These are phyloP conservation scores for Sarcophaga subvicina DNA, from an alignment of 2,888 invertebrate genomes.

Conservation along the genomic window DNA sequence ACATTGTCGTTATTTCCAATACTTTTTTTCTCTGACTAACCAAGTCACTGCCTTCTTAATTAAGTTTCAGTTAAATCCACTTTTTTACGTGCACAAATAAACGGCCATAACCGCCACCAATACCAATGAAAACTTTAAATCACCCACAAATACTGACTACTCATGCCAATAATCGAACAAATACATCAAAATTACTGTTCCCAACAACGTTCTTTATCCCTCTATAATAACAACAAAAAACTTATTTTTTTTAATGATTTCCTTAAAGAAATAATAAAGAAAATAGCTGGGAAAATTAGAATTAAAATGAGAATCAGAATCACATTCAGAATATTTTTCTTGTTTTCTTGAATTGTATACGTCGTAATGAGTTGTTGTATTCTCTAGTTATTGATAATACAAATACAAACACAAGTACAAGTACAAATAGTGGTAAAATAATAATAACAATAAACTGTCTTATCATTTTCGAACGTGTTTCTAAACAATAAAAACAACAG, in stretches of 20 bases:
- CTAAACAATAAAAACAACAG: conserved; percentile 15
- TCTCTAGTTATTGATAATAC: conserved; percentile 22
- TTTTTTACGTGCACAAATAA: neutral
- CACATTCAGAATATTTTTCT: neutral
- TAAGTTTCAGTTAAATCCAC: conserved; percentile 26
- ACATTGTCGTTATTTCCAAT: no score
- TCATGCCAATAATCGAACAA: conserved; percentile 50
- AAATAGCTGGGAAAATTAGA: conserved; percentile 20
- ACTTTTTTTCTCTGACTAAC: no score
- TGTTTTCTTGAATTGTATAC: neutral
- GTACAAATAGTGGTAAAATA: neutral
- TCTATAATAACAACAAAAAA: neutral
- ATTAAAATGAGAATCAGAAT: neutral
- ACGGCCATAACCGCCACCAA: conserved; percentile 35
- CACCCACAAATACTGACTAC: conserved; percentile 47
- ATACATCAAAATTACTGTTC: conserved; percentile 3
- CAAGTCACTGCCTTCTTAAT: conserved; percentile 33
- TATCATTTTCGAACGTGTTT: conserved; percentile 52
- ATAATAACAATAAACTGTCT: conserved; percentile 30
- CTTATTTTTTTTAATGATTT: conserved; percentile 13
- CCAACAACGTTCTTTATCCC: neutral
- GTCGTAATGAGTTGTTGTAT: neutral
- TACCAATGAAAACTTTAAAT: neutral
- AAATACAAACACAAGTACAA: neutral
- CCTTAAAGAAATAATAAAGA: conserved; percentile 17